Conservation (phyloP, 2,113 vertebrate species). For the Perca fluviatilis region DNA sequence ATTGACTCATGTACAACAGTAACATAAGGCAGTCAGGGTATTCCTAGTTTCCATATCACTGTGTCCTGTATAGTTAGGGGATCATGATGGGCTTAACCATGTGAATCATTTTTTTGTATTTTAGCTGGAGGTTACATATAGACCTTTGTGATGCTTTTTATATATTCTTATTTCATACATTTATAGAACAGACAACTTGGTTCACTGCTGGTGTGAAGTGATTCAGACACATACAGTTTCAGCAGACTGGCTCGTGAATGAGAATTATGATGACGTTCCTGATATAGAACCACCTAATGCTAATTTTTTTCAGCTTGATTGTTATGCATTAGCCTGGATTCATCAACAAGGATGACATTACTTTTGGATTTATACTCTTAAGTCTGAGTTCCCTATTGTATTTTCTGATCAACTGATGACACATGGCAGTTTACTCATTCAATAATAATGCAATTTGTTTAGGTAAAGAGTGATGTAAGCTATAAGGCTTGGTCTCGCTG, state of each 20-base stretch:
- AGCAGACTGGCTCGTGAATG: not conserved
- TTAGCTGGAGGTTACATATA: not conserved
- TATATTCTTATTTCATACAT: not conserved
- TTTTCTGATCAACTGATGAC: constrained; percentile 21
- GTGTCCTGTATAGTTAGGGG: not conserved
- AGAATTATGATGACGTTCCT: not conserved
- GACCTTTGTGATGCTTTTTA: not conserved
- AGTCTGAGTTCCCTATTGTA: constrained; percentile 1
- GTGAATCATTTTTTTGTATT: not conserved
- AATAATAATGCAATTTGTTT: constrained; percentile 47
- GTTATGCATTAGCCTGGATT: not conserved
- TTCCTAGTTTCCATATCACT: constrained; percentile 6
- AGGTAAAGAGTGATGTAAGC: constrained; percentile 51
- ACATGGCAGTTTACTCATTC: constrained; percentile 36
- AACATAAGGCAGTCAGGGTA: constrained; percentile 31
- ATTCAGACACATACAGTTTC: not conserved
- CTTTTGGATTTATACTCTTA: constrained; percentile 6
- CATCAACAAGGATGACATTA: constrained; percentile 17
- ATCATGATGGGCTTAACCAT: not conserved
- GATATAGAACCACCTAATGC: not conserved
- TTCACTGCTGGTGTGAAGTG: not conserved
- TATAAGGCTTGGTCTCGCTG: constrained; percentile 24
- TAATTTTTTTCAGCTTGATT: constrained; percentile 5
- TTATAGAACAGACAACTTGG: not conserved
- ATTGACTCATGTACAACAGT: constrained; percentile 68